Evolutionary conservation across 2,797 vertebrate species (phyloP).

Genomic region (Muscicapa striata): DNA sequence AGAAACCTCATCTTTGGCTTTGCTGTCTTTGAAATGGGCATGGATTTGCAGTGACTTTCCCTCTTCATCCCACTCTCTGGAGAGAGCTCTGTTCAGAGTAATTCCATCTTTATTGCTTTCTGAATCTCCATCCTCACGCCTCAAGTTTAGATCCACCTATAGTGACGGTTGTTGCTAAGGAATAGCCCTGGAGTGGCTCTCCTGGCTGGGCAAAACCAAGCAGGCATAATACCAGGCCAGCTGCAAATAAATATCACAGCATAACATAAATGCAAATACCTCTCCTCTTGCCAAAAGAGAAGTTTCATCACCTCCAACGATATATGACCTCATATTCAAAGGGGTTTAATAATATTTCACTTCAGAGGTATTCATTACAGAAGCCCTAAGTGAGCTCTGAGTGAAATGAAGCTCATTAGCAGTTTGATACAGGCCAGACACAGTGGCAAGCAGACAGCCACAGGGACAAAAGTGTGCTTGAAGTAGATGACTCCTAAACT

Average conservation of each 20-base stretch:
- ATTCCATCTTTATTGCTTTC: not conserved
- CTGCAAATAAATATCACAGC: not conserved
- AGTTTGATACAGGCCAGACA: not conserved
- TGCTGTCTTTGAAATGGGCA: not conserved
- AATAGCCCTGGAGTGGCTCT: not conserved
- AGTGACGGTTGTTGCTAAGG: not conserved
- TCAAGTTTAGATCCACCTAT: not conserved
- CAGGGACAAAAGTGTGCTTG: not conserved
- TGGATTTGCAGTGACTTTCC: not conserved
- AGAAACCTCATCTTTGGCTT: not conserved
- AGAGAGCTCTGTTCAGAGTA: not conserved
- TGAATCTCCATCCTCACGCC: not conserved
- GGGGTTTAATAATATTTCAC: not conserved
- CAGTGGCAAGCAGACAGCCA: not conserved
- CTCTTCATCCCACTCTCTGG: not conserved
- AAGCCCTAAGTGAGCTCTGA: not conserved
- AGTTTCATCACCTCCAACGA: not conserved
- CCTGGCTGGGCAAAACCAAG: not conserved
- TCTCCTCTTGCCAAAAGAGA: not conserved
- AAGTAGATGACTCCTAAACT: not conserved
- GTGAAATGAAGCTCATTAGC: slow-evolving; percentile 3
- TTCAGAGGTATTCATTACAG: not conserved
- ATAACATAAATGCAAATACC: not conserved
- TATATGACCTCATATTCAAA: not conserved
- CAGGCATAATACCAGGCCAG: not conserved